Evolutionary conservation across 1,140 invertebrate species (phyloP).

Genomic region (Drosophila santomea): DNA sequence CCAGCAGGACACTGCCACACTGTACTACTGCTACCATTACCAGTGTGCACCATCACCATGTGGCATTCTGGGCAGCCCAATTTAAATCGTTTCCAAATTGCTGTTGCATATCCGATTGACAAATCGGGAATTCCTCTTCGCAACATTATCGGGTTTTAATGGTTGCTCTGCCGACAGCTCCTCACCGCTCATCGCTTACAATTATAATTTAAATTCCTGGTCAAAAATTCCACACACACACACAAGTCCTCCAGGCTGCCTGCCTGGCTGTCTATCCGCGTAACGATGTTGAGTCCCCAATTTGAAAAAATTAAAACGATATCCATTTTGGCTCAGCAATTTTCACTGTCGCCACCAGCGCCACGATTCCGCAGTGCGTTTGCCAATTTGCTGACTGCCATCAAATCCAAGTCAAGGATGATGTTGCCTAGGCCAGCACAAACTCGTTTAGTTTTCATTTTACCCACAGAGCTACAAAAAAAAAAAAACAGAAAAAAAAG

Average conservation of each 20-base stretch:
- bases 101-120: constrained; percentile 22
- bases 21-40: background rate
- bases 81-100: constrained; percentile 45
- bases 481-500: background rate
- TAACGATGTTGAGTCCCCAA: constrained; percentile 27
- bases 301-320: constrained; percentile 79
- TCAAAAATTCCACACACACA: constrained; percentile 29
- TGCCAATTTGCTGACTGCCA: constrained; percentile 76
- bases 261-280: constrained; percentile 21
- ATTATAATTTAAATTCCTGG: constrained; percentile 50
- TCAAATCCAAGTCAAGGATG: constrained; percentile 56
- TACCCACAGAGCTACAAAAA: constrained; percentile 29
- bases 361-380: constrained; percentile 62
- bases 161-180: background rate
- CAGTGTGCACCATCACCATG: constrained; percentile 32
- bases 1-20: constrained; percentile 34
- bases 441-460: constrained; percentile 82
- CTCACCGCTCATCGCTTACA: constrained; percentile 10
- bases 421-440: constrained; percentile 61
- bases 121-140: constrained; percentile 36
- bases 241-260: constrained; percentile 4
- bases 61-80: constrained; percentile 45
- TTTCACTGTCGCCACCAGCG: constrained; percentile 56
- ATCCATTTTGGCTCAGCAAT: constrained; percentile 79
- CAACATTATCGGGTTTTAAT: constrained; percentile 32